Evolutionary conservation across 2,888 invertebrate species (phyloP).

Genomic region (Leptopilina myrica): DNA sequence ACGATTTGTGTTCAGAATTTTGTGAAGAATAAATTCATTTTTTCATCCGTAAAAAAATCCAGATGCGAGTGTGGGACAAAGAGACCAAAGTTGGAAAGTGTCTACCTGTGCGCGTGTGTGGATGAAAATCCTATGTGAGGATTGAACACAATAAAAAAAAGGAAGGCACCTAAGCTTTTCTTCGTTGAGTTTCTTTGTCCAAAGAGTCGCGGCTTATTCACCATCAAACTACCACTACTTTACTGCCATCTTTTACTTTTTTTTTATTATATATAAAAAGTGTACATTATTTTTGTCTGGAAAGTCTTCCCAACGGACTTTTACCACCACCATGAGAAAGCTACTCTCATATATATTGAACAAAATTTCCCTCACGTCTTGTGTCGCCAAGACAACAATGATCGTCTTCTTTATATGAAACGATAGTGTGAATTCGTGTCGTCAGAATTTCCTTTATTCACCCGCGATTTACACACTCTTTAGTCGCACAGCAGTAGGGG

Average conservation of each 20-base stretch:
- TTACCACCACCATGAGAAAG: neutral
- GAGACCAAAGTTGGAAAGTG: slow-evolving; percentile 4
- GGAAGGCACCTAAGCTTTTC: slow-evolving; percentile 33
- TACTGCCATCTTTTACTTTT: slow-evolving; percentile 10
- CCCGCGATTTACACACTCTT: slow-evolving; percentile 24
- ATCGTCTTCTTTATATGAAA: slow-evolving; percentile 28
- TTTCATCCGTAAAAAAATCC: slow-evolving; percentile 33
- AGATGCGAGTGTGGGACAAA: slow-evolving; percentile 26
- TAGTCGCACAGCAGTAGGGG: slow-evolving; percentile 3
- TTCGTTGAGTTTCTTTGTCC: slow-evolving; percentile 30
- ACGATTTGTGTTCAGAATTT: neutral
- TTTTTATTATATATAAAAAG: neutral
- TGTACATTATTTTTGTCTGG: slow-evolving; percentile 25
- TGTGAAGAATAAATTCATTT: slow-evolving; percentile 23
- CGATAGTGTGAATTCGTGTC: slow-evolving; percentile 27
- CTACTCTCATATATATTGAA: neutral
- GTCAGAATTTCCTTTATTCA: slow-evolving; percentile 23
- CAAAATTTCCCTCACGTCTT: slow-evolving; percentile 18
- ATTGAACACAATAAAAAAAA: slow-evolving; percentile 15
- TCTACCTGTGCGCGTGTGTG: slow-evolving; percentile 35
- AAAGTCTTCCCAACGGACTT: slow-evolving; percentile 27
- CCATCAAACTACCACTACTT: slow-evolving; percentile 29
- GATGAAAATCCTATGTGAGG: slow-evolving; percentile 36
- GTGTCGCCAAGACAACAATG: slow-evolving; percentile 34
- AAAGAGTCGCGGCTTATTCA: slow-evolving; percentile 24